Evolutionary conservation across 2,888 invertebrate genomes (phyloP), one percentile per base, ranked within the genome.

Genomic region (Caenorhabditis sp.): DNA sequence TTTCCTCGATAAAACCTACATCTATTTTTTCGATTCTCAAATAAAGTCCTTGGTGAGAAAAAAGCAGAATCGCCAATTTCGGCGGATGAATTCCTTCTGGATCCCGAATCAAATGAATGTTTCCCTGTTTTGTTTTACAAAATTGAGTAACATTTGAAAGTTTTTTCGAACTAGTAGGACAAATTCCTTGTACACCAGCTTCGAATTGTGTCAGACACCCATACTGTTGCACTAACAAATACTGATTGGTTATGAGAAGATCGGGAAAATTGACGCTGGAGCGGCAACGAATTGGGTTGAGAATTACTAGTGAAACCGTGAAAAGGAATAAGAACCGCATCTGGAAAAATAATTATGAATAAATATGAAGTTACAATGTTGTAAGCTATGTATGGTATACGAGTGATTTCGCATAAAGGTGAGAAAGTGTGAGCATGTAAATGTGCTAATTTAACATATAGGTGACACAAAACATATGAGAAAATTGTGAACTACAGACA

Each of bases 91-190:
- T 43, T 10, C 43, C 43, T 10, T 43, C 43, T 43, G 43, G 43
- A 43, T 43, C 43, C 3, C 43, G 43, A 43, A 43, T 43, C 14
- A 43, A 17, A 14, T 43, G 43, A 70, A 58, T 77, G 77, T 55
- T 77, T 77, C 26, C 77, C 75, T 23, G 75, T 69, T 51, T 77
- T 77, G n/a, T 74, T 74, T 1, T 63, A 76, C 53, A 63, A 75
- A 24, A 77, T 72, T 12, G 75, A 74, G 12, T 3, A 17, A 10
- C 3, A 10, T 17, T 14, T 43, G 2, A 10, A 12, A 3, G 14
- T 17, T 3, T 10, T 43, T 43, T 43, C 14, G 43, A 5, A 17
- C 43, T 43, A 17, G 2, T 43, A 12, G 72, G 72, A 36, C 72
- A 72, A 5, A 10, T 50, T 23, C 62, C 72, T 17, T 62, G 8